A percentile compares a stretch with the other conserved stretches of the same genome.
Evolutionary conservation across 2,888 invertebrate species (phyloP).

Genomic region (Drosophila lutescens): DNA sequence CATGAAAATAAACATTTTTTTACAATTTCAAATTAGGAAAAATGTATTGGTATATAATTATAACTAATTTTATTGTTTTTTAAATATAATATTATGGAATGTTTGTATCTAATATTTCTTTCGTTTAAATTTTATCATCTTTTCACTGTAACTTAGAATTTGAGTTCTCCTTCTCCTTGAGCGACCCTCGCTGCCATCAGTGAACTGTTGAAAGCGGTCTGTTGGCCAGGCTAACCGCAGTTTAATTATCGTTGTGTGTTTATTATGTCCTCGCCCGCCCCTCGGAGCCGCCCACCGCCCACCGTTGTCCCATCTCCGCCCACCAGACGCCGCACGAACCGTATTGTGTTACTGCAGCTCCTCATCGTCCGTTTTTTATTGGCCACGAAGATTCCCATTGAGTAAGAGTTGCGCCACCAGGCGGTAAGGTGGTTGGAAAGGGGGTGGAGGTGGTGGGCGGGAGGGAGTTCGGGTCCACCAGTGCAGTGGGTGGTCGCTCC

Average conservation of each 20-base stretch:
- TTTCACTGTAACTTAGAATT: too few species aligned
- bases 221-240: slow-evolving; percentile 19
- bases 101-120: too few species aligned
- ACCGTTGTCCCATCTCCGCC: slow-evolving; percentile 24
- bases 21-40: too few species aligned
- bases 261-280: slow-evolving; percentile 37
- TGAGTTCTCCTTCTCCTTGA: neutral
- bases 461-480: slow-evolving; percentile 14
- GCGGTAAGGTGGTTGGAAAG: neutral
- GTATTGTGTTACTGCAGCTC: slow-evolving; percentile 20
- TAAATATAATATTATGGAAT: too few species aligned
- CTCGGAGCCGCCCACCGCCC: slow-evolving; percentile 5
- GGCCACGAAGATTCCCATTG: slow-evolving; percentile 34
- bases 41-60: too few species aligned
- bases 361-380: slow-evolving; percentile 24
- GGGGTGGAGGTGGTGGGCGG: neutral
- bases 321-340: slow-evolving; percentile 18
- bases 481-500: slow-evolving; percentile 49
- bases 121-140: too few species aligned
- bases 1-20: too few species aligned
- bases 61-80: too few species aligned
- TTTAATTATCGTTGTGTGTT: slow-evolving; percentile 48
- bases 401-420: slow-evolving; percentile 30
- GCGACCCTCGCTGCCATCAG: slow-evolving; percentile 20
- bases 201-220: slow-evolving; percentile 34